phyloP scores from a whole-genome alignment of 2,113 vertebrate genomes.

The Columba janthina region DNA sequence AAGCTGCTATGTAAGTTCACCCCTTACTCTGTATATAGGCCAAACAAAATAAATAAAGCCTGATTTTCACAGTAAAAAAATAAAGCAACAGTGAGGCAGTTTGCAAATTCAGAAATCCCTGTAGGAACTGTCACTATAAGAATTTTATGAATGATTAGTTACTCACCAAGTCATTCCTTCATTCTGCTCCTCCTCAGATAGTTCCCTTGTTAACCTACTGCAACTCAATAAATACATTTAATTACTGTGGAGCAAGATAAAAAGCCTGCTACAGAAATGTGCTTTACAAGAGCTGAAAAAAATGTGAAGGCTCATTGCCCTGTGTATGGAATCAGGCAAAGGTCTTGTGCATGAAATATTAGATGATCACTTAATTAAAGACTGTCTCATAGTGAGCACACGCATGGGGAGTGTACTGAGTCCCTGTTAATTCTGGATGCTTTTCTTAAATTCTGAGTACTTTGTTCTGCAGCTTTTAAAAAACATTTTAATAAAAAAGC shows the following conservation, averaged over 20 bases:
- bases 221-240: slow-evolving; percentile 19
- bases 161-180: background rate
- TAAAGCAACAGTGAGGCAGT: background rate
- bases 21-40: background rate
- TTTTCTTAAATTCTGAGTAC: background rate
- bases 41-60: background rate
- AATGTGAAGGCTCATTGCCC: background rate
- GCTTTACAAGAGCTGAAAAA: background rate
- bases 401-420: background rate
- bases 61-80: background rate
- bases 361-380: background rate
- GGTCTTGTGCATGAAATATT: background rate
- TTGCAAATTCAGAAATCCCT: background rate
- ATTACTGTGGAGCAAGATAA: slow-evolving; percentile 19
- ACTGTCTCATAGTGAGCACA: background rate
- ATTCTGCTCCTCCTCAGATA: background rate
- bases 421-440: background rate
- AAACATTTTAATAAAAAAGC: background rate
- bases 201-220: background rate
- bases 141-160: slow-evolving; percentile 34
- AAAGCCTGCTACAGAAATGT: background rate
- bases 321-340: background rate
- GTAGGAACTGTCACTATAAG: background rate
- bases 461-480: background rate
- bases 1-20: background rate